Evolutionary conservation across 1,140 invertebrate genomes (phyloP).

Genomic region (Proales similis): DNA sequence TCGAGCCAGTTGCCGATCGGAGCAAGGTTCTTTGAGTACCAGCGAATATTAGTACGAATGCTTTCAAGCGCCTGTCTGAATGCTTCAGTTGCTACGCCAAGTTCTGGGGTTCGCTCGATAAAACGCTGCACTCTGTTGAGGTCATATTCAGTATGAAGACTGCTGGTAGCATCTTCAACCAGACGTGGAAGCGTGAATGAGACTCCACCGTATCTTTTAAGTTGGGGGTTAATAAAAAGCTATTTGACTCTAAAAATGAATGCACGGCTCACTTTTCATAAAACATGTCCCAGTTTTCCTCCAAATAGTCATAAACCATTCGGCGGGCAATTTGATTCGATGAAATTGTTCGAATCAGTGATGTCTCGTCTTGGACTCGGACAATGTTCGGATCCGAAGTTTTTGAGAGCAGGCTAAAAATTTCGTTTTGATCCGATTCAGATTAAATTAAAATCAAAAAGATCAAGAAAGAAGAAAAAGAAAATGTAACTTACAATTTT

Average conservation of each 20-base stretch:
- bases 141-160: constrained; percentile 11
- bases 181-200: constrained; percentile 41
- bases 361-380: constrained; percentile 24
- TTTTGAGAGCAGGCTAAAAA: too few relatives aligned
- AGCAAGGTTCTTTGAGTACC: constrained; percentile 68
- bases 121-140: constrained; percentile 40
- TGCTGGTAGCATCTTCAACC: constrained; percentile 43
- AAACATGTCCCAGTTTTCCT: constrained; percentile 27
- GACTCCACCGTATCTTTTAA: constrained; percentile 36
- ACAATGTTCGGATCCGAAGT: constrained; percentile 1
- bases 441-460: too few relatives aligned
- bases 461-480: too few relatives aligned
- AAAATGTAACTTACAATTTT: too few relatives aligned
- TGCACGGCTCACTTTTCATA: constrained; percentile 6
- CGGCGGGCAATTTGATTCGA: neutral
- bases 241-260: constrained; percentile 11
- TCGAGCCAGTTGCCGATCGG: constrained; percentile 69
- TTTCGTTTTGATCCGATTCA: too few relatives aligned
- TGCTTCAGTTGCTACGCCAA: constrained; percentile 61
- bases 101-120: constrained; percentile 42
- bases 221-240: neutral
- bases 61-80: constrained; percentile 70
- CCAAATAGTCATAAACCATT: constrained; percentile 30
- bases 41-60: constrained; percentile 68
- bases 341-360: constrained; percentile 1